Base-by-base conservation (phyloP, 2,888 invertebrate genomes). In the Lasioglossum lativentre region DNA sequence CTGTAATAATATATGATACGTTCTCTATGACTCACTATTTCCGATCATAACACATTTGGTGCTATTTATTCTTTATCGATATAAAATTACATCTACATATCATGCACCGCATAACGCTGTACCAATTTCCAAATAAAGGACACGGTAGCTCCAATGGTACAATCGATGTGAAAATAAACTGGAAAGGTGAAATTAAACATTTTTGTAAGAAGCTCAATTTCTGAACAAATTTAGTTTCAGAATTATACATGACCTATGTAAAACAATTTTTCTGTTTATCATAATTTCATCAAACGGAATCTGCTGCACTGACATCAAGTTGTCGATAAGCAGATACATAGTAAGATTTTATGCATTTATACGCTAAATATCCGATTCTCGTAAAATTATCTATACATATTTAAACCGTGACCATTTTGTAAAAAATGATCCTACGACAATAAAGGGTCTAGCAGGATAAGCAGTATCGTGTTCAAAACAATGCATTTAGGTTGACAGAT, bases 31-130 rank as follows among this genome's bases (percentile, higher is more conserved):
- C 38, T 38, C 66, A 68, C 34, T 68, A 68, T 34, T 38, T 68
- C 34, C 66, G 66, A 30, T 23, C 23, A 34, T 68, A 68, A 34
- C 84, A 81, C 82, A 88, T 82, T 82, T 38, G 23, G 10, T 30
- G 63, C 63, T 63, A 63, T 68, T 68, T 38, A 68, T 68, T 38
- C 30, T 47, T 30, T 30, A 30, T 63, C 63, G 30, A 30, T 30
- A 16, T 16, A 19, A 63, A 30, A 63, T 63, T 63, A 63, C 63
- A 63, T 63, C 63, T 63, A 30, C 63, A 19, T 63, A 19, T 63
- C 63, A 8, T 34, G 19, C 4, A 38, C 4, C 66, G 1, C 10
- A 38, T 10, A 38, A 66, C 66, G 34, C 10, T 23, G 0, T 19
- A 8, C 34, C 23, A 68, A 38, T 68, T 38, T 68, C 68, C 4